A percentile compares a stretch with the other conserved stretches of the same genome.
phyloP scores from a whole-genome alignment of 1,140 invertebrate species.

The Aphelinus certus region DNA sequence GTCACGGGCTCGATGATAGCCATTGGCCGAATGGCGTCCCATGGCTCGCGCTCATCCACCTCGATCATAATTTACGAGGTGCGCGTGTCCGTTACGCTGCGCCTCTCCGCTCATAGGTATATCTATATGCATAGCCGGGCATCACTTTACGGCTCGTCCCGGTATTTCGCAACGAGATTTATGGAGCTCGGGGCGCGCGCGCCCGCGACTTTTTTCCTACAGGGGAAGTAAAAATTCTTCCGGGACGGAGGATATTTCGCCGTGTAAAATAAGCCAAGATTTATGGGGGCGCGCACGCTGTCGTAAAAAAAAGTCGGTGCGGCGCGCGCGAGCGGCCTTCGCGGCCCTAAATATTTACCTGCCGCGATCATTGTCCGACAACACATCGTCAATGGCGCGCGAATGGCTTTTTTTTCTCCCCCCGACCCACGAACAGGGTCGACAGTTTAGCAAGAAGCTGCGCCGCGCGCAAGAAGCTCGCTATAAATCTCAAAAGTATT shows the following conservation, averaged over 20 bases:
- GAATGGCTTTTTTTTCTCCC: too few relatives aligned
- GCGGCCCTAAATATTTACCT: conserved; percentile 31
- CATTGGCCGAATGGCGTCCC: too few relatives aligned
- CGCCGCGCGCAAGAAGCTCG: too few relatives aligned
- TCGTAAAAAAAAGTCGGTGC: conserved; percentile 6
- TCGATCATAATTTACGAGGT: conserved; percentile 40
- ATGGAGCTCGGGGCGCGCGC: background rate
- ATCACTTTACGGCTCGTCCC: conserved; percentile 33
- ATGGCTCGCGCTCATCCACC: background rate
- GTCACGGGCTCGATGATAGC: background rate
- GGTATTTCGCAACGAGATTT: conserved; percentile 29
- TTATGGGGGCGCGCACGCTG: conserved; percentile 6
- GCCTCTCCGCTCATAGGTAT: background rate
- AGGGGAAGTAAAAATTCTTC: conserved; percentile 15
- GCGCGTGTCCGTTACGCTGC: conserved; percentile 21
- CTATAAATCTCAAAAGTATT: too few relatives aligned
- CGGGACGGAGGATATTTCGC: background rate
- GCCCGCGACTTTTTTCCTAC: conserved; percentile 9
- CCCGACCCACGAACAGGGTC: too few relatives aligned
- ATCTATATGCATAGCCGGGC: background rate
- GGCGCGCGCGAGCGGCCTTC: conserved; percentile 15
- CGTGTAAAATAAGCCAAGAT: conserved; percentile 4
- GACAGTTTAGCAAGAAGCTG: too few relatives aligned
- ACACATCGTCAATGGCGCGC: too few relatives aligned
- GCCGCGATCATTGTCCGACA: conserved; percentile 18